Percentiles rank a stretch among this genome's conserved stretches.
Evolutionary conservation across 2,797 vertebrate genomes (phyloP).

Genomic region (Arctocebus calabarensis): DNA sequence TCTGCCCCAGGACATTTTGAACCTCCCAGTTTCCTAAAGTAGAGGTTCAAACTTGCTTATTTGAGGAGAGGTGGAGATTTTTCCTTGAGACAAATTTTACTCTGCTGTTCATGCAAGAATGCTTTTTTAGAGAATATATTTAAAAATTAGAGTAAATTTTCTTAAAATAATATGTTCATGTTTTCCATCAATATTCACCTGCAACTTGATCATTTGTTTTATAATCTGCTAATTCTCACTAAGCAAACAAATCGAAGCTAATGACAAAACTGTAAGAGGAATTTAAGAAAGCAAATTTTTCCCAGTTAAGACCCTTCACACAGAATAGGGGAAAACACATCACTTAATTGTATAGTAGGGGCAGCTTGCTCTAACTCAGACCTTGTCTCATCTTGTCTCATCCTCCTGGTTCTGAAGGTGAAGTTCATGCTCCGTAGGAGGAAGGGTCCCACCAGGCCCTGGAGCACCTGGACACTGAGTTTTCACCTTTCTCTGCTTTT

Average conservation of each 20-base stretch:
- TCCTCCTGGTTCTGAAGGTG: background rate
- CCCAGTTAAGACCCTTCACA: background rate
- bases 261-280: background rate
- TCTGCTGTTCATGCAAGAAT: background rate
- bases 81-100: background rate
- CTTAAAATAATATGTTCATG: background rate
- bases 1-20: background rate
- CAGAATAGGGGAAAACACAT: background rate
- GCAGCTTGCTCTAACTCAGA: background rate
- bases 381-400: background rate
- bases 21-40: background rate
- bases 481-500: no score
- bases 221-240: background rate
- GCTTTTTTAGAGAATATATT: background rate
- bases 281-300: background rate
- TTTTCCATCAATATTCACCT: background rate
- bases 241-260: background rate
- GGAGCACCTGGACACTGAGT: background rate
- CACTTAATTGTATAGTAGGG: background rate
- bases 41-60: background rate
- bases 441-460: no score
- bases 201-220: conserved; percentile 7
- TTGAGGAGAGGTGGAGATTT: background rate
- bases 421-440: accelerated
- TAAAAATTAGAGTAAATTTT: background rate